phyloP scores from a whole-genome alignment of 2,797 vertebrate species.

The Darevskia mixta region DNA sequence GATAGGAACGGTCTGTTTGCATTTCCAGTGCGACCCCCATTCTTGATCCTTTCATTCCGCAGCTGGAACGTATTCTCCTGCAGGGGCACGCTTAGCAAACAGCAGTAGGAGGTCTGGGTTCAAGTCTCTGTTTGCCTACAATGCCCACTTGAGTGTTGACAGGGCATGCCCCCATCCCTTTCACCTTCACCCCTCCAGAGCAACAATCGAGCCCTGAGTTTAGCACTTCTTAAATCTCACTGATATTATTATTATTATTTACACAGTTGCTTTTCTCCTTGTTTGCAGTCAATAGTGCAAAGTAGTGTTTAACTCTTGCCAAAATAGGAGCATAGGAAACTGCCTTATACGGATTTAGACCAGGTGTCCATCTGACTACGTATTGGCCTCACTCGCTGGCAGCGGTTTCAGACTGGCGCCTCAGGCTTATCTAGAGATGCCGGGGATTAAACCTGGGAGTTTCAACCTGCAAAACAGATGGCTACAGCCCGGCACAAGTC shows the following conservation, averaged over 20 bases:
- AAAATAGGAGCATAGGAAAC: neutral
- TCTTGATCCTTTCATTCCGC: conserved; percentile 12
- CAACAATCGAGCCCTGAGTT: neutral
- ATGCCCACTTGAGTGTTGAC: neutral
- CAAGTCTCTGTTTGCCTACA: neutral
- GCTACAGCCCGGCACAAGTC: neutral
- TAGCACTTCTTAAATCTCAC: neutral
- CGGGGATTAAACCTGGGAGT: too few species aligned
- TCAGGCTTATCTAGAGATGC: too few species aligned
- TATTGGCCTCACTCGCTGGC: too few species aligned
- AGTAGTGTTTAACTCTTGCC: neutral
- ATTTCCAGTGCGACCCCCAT: neutral
- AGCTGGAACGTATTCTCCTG: conserved; percentile 17
- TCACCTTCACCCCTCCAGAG: too few species aligned
- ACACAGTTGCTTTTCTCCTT: neutral
- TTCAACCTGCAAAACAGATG: too few species aligned
- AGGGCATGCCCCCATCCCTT: too few species aligned
- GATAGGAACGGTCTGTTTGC: conserved; percentile 32
- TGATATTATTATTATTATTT: neutral
- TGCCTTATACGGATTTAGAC: too few species aligned
- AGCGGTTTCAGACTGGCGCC: too few species aligned
- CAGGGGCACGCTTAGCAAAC: neutral
- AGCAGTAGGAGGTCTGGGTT: neutral
- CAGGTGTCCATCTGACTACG: too few species aligned
- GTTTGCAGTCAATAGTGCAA: neutral